Evolutionary conservation across 2,888 invertebrate genomes (phyloP).

Genomic region (Terebella lapidaria): DNA sequence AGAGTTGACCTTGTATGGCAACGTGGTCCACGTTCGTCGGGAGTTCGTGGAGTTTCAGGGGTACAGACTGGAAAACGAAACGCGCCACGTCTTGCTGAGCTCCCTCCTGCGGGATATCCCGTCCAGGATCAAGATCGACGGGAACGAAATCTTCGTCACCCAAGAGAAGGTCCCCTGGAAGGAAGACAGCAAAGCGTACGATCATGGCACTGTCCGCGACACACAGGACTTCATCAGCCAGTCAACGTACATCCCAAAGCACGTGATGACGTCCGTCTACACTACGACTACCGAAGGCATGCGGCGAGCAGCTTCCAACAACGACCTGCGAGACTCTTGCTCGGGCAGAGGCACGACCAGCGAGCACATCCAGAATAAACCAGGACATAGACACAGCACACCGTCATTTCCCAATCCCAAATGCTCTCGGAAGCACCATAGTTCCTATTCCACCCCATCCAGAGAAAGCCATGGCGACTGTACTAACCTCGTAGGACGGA

Average conservation of each 20-base stretch:
- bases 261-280: slow-evolving; percentile 3
- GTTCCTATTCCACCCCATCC: too few relatives aligned
- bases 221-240: not conserved
- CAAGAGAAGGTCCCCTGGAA: not conserved
- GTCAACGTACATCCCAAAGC: slow-evolving; percentile 4
- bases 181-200: not conserved
- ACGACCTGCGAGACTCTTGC: too few relatives aligned
- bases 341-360: not conserved
- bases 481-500: too few relatives aligned
- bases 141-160: slow-evolving; percentile 9
- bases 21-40: slow-evolving; percentile 11
- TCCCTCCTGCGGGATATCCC: slow-evolving; percentile 9
- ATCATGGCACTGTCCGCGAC: not conserved
- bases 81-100: slow-evolving; percentile 11
- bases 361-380: too few relatives aligned
- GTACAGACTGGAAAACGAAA: slow-evolving; percentile 13
- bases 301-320: too few relatives aligned
- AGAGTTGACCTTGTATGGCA: slow-evolving; percentile 9
- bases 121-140: slow-evolving; percentile 5
- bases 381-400: too few relatives aligned
- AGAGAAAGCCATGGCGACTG: too few relatives aligned
- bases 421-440: too few relatives aligned
- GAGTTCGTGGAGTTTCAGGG: slow-evolving; percentile 14
- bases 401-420: too few relatives aligned
- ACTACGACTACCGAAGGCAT: not conserved